Percentiles rank a stretch among this genome's conserved stretches.
Conservation (phyloP, 2,797 vertebrate species). For the Sebastolobus altivelis region DNA sequence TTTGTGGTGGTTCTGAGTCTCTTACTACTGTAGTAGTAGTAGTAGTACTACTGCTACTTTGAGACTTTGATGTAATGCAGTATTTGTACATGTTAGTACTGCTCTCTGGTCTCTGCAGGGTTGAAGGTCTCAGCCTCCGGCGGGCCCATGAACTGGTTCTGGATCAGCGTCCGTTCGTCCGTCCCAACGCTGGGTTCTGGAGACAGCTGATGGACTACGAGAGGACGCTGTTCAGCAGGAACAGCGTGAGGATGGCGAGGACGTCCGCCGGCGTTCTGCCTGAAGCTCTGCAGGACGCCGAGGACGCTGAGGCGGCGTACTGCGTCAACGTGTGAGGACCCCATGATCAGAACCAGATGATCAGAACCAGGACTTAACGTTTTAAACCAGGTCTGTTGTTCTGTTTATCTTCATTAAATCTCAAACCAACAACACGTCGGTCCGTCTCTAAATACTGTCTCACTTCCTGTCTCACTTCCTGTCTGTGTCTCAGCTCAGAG, state of each 20-base stretch:
- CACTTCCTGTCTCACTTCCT: background rate
- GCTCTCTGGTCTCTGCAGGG: constrained; percentile 38
- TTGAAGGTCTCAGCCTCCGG: constrained; percentile 64
- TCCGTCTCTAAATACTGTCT: background rate
- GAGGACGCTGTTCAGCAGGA: constrained; percentile 60
- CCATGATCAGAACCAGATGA: too few relatives aligned
- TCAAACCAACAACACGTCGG: background rate
- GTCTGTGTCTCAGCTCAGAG: background rate
- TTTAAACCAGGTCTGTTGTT: background rate
- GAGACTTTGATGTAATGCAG: too few relatives aligned
- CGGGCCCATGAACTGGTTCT: constrained; percentile 71
- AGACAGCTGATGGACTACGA: constrained; percentile 82
- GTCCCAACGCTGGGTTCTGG: constrained; percentile 85
- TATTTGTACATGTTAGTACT: too few relatives aligned
- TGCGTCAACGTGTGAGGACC: constrained; percentile 66
- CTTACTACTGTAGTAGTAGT: too few relatives aligned
- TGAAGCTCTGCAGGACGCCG: constrained; percentile 43
- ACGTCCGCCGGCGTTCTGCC: constrained; percentile 72
- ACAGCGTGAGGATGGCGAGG: constrained; percentile 67
- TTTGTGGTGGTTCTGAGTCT: too few relatives aligned
- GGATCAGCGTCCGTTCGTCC: constrained; percentile 72
- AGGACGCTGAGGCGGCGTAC: constrained; percentile 5
- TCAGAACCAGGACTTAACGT: too few relatives aligned
- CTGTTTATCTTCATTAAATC: background rate
- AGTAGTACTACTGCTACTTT: too few relatives aligned